Evolutionary conservation across 2,113 vertebrate genomes (phyloP).

Genomic region (Glaucomys volans): DNA sequence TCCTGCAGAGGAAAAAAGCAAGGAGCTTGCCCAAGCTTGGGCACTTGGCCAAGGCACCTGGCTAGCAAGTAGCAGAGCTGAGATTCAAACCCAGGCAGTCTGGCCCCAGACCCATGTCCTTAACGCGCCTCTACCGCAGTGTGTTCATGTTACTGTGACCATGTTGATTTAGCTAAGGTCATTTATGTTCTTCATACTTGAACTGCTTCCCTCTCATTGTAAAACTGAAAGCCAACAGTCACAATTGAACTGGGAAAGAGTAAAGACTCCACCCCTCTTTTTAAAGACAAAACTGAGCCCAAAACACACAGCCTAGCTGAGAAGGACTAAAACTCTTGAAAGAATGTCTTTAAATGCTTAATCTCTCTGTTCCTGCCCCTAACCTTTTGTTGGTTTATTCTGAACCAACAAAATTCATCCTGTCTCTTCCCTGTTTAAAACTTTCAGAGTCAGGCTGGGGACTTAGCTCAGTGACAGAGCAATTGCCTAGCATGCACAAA

Average conservation of each 20-base stretch:
- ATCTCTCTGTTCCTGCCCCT: background rate
- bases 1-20: background rate
- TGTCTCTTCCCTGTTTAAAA: background rate
- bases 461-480: background rate
- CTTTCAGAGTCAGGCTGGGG: background rate
- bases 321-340: background rate
- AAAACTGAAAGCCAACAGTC: background rate
- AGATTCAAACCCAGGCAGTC: background rate
- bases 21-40: background rate
- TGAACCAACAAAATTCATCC: background rate
- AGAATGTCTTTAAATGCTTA: background rate
- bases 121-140: too few species aligned
- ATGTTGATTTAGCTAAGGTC: background rate
- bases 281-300: background rate
- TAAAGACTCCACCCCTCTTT: background rate
- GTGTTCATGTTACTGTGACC: background rate
- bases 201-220: slow-evolving; percentile 8
- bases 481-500: too few species aligned
- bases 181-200: background rate
- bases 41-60: background rate
- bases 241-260: background rate
- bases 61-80: background rate
- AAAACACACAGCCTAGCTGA: background rate
- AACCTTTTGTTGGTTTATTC: background rate
- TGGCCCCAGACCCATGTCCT: background rate